phyloP scores from a whole-genome alignment of 1,140 invertebrate species.

The Dendroctonus valens region DNA sequence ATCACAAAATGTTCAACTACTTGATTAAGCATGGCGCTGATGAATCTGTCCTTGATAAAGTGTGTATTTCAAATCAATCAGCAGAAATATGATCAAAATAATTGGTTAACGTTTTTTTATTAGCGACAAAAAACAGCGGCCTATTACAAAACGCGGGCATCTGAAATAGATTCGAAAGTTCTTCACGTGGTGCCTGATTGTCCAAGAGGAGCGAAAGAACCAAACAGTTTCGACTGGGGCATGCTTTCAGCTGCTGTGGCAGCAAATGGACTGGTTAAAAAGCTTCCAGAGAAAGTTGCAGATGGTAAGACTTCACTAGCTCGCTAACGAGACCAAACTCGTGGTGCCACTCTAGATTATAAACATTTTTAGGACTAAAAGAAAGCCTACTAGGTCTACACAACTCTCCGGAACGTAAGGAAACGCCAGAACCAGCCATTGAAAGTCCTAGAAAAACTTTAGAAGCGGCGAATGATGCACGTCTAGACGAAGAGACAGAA shows the following conservation, averaged over 20 bases:
- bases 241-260: constrained; percentile 53
- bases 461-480: too few relatives aligned
- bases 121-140: constrained; percentile 79
- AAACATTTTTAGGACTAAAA: too few relatives aligned
- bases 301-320: constrained; percentile 8
- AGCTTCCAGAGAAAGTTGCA: constrained; percentile 47
- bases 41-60: constrained; percentile 76
- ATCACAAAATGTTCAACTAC: constrained; percentile 69
- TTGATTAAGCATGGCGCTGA: constrained; percentile 74
- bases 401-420: too few relatives aligned
- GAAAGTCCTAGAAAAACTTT: too few relatives aligned
- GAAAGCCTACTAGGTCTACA: too few relatives aligned
- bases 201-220: constrained; percentile 65
- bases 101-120: constrained; percentile 4
- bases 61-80: constrained; percentile 52
- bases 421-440: too few relatives aligned
- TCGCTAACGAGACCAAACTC: too few relatives aligned
- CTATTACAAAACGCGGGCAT: constrained; percentile 72
- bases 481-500: too few relatives aligned
- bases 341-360: too few relatives aligned
- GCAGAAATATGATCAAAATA: constrained; percentile 5
- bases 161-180: constrained; percentile 69
- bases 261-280: constrained; percentile 52
- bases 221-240: constrained; percentile 61
- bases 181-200: constrained; percentile 75